phyloP scores from a whole-genome alignment of 2,888 invertebrate genomes.

The Parnassius smintheus region DNA sequence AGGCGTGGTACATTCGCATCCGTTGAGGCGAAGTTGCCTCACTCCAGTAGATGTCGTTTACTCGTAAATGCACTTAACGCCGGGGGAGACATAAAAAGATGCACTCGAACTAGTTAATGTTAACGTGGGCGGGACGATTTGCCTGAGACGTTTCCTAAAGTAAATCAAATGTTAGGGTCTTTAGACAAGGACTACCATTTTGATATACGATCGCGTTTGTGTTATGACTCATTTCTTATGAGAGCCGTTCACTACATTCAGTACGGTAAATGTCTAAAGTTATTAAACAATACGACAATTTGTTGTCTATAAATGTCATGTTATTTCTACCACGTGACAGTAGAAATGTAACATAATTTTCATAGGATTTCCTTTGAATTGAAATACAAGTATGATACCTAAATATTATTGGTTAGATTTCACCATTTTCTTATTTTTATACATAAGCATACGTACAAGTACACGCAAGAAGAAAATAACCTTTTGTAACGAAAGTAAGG shows the following conservation, averaged over 20 bases:
- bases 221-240: slow-evolving; percentile 28
- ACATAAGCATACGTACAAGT: no score
- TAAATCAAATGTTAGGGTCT: slow-evolving; percentile 47
- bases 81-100: slow-evolving; percentile 69
- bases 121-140: slow-evolving; percentile 55
- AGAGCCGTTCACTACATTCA: not conserved
- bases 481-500: no score
- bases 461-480: no score
- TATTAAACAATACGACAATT: slow-evolving; percentile 19
- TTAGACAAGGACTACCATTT: slow-evolving; percentile 26
- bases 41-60: slow-evolving; percentile 56
- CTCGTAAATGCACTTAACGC: slow-evolving; percentile 76
- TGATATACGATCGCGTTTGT: slow-evolving; percentile 22
- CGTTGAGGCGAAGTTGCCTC: slow-evolving; percentile 43
- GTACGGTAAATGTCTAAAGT: slow-evolving; percentile 11
- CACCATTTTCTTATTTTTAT: no score
- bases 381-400: no score
- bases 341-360: no score
- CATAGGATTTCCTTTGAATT: no score
- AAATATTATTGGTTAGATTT: no score
- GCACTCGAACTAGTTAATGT: slow-evolving; percentile 70
- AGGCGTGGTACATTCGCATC: slow-evolving; percentile 50
- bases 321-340: slow-evolving; percentile 3
- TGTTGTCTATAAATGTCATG: slow-evolving; percentile 22
- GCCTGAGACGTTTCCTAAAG: slow-evolving; percentile 42